Evolutionary conservation across 1,140 invertebrate genomes (phyloP), one percentile per base, ranked within the genome.

Genomic region (Drosophila kepulauana): DNA sequence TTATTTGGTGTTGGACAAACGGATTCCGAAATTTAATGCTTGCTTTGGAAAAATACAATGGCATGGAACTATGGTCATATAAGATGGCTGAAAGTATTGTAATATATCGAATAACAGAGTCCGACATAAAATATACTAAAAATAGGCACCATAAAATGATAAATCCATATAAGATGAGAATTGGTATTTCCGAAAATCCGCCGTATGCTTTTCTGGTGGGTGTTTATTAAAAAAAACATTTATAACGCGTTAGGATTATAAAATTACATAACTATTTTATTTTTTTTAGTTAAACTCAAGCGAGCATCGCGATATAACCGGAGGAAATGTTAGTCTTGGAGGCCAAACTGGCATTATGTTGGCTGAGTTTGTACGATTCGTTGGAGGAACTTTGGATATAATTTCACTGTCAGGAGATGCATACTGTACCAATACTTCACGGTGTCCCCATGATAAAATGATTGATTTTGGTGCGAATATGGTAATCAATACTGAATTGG

Each of bases 161-260:
- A 43, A 10, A n/a, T 4, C 16, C 5, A 3, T n/a, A 16, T 3
- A 3, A 35, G 46, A 1, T 5, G 1, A 6, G n/a, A 4, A 13
- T 72, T 58, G 52, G 13, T 1, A 4, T 52, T 66, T 33, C 1
- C 15, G 10, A 43, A 1, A 33, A 0, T 20, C 1, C 33, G 1
- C 46, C 70, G 1, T 56, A 67, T 10, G 28, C 30, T 3, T 67
- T 59, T 38, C 5, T 67, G 56, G 64, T 67, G 54, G 59, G 70
- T 58, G 13, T 20, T 57, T 10, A 11, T 15, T 10, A 25, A 49
- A 15, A 15, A 20, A 20, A 20, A 20, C 16, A 20, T 3, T 20
- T 20, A 20, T 20, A 20, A 20, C 16, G 16, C 16, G 16, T 20
- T 20, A 20, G 16, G 16, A 20, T n/a, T n/a, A n/a, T 2, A 49